Percentiles rank a stretch among this genome's conserved stretches.
Conservation (phyloP, 2,797 vertebrate species). For the Dipus sagitta region DNA sequence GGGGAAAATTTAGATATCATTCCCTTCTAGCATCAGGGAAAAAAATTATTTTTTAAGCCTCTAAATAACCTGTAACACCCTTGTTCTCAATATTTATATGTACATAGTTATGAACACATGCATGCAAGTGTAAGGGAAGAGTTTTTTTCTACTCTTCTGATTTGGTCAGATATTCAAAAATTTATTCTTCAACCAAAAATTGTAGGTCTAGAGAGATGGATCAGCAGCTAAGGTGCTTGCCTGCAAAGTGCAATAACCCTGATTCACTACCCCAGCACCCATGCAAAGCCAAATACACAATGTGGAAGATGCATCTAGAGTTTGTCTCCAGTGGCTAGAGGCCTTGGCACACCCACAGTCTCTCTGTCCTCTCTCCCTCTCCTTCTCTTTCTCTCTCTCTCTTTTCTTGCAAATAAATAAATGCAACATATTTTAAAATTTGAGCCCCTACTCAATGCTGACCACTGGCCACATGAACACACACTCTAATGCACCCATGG, state of each 20-base stretch:
- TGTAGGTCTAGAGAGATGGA: too few relatives aligned
- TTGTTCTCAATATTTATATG: constrained; percentile 59
- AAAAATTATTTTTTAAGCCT: background rate
- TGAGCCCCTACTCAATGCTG: constrained; percentile 23
- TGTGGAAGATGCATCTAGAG: too few relatives aligned
- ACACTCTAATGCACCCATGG: background rate
- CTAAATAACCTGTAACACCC: background rate
- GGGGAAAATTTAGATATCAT: constrained; percentile 29
- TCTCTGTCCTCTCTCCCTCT: too few relatives aligned
- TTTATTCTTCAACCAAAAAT: background rate
- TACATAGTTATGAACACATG: constrained; percentile 34
- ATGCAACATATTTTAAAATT: background rate
- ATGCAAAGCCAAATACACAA: too few relatives aligned
- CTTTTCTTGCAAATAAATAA: too few relatives aligned
- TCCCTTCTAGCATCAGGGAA: background rate
- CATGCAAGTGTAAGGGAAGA: constrained; percentile 23
- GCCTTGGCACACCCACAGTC: too few relatives aligned
- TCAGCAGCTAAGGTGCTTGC: too few relatives aligned
- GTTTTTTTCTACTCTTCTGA: constrained; percentile 39
- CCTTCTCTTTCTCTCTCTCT: too few relatives aligned
- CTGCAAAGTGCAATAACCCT: too few relatives aligned
- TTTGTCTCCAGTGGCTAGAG: too few relatives aligned
- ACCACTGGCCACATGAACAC: background rate
- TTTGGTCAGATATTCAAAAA: constrained; percentile 54
- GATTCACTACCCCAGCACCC: too few relatives aligned